phyloP scores from a whole-genome alignment of 2,888 invertebrate genomes.

The Diarsia mendica region DNA sequence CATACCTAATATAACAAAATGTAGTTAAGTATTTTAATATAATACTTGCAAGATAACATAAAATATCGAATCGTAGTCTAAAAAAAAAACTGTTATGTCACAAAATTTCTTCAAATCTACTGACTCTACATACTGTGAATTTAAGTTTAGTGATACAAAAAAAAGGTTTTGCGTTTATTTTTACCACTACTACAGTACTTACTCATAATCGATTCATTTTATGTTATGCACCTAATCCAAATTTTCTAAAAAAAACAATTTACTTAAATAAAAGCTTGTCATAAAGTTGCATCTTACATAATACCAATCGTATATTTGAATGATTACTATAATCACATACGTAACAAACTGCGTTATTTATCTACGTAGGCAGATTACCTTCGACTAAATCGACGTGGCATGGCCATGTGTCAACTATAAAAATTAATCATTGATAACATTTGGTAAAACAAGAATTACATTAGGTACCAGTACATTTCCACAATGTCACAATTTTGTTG shows the following conservation, averaged over 20 bases:
- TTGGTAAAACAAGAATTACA: conserved; percentile 26
- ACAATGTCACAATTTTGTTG: conserved; percentile 29
- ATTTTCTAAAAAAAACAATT: not conserved
- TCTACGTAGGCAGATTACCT: conserved; percentile 41
- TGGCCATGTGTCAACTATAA: conserved; percentile 23
- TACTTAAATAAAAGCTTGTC: not conserved
- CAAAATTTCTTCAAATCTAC: not conserved
- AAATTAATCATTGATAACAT: conserved; percentile 21
- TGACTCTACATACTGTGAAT: not conserved
- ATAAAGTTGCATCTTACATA: conserved; percentile 25
- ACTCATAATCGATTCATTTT: not conserved
- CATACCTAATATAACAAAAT: not conserved
- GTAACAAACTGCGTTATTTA: conserved; percentile 17
- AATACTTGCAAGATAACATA: not conserved
- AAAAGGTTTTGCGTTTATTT: not conserved
- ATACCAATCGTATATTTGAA: conserved; percentile 1
- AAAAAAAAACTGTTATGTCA: not conserved
- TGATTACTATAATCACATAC: conserved; percentile 2
- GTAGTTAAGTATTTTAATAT: not conserved
- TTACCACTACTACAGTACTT: too few species aligned
- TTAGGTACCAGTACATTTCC: conserved; percentile 21
- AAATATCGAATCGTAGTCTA: not conserved
- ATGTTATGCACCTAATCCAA: not conserved
- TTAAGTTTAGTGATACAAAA: not conserved
- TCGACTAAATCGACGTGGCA: conserved; percentile 27